Evolutionary conservation across 2,113 vertebrate genomes (phyloP), one percentile per base, ranked within the genome.

Genomic region (Seriola rivoliana): DNA sequence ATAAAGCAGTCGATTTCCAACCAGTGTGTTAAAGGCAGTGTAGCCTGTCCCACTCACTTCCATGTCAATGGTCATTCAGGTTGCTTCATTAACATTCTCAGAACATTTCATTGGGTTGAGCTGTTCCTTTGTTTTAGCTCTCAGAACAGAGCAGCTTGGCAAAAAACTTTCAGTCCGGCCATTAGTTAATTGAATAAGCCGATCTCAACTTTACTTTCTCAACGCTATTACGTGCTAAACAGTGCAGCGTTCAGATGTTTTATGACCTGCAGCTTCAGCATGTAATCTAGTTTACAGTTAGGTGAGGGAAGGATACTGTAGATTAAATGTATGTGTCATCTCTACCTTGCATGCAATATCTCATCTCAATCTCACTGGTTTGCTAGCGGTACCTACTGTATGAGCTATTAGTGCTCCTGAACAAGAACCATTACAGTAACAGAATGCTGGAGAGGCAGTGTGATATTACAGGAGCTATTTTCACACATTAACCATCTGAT

Each of bases 61-160:
- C 89, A 88, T 81, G 86, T 89, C 91, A 92, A 0, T 91, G 82
- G 21, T 70, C 82, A 93, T 91, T 94, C 81, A 89, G 89, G 88
- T 64, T 84, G 69, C 82, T 84, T 94, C 92, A 93, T 94, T 93
- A 90, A 92, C 75, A 94, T 92, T 95, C 93, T 64, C 82, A 4
- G 78, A 67, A 78, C 91, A 84, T 91, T 88, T 74, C 60, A 79
- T 57, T 57, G 67, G 72, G 78, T 67, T 82, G 80, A 89, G 71
- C 70, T 63, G 14, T 21, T 85, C 54, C 57, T 91, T 93, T 93
- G 89, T 92, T 85, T 84, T 2, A 80, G 74, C 57, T 46, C 70
- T 57, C 44, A 57, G 36, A 66, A 17, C 46, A 64, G 36, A 82
- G 29, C 17, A 57, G 17, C 40, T 42, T 1, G 5, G 34, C 65